Conservation (phyloP, 2,888 invertebrate genomes). For the Xylota sylvarum region DNA sequence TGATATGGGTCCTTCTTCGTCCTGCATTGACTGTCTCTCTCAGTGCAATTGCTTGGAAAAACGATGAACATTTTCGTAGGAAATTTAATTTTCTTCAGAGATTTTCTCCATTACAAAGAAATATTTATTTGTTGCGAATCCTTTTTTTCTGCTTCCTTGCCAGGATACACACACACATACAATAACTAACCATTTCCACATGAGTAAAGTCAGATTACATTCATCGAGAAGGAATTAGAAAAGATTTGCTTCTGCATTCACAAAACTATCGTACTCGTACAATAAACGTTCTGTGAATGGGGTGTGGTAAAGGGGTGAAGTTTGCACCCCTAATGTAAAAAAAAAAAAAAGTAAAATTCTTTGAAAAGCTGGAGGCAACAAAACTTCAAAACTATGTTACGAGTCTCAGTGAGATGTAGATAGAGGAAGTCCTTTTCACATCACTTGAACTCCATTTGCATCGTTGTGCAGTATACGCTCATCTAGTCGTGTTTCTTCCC, state of each 20-base stretch:
- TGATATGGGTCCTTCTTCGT: neutral
- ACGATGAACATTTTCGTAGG: constrained; percentile 28
- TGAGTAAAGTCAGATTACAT: constrained; percentile 41
- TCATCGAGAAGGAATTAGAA: constrained; percentile 27
- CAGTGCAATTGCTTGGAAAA: constrained; percentile 55
- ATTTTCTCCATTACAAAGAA: neutral
- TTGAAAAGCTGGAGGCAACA: neutral
- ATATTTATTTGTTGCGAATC: constrained; percentile 10
- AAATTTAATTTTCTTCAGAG: constrained; percentile 44
- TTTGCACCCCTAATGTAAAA: too few relatives aligned
- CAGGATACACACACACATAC: neutral
- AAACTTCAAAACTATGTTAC: constrained; percentile 1
- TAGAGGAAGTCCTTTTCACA: constrained; percentile 12
- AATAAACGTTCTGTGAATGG: neutral
- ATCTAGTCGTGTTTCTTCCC: neutral
- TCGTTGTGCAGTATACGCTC: neutral
- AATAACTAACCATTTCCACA: constrained; percentile 30
- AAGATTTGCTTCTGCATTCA: constrained; percentile 30
- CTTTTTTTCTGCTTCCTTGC: constrained; percentile 1
- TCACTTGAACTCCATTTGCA: constrained; percentile 44
- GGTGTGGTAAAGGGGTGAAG: neutral
- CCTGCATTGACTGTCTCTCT: neutral
- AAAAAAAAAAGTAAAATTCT: neutral
- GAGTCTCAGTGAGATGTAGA: neutral
- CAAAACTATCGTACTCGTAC: too few relatives aligned